Evolutionary conservation across 2,113 vertebrate species (phyloP), one percentile per base, ranked within the genome.

Genomic region (Ibidorhyncha struthersii): DNA sequence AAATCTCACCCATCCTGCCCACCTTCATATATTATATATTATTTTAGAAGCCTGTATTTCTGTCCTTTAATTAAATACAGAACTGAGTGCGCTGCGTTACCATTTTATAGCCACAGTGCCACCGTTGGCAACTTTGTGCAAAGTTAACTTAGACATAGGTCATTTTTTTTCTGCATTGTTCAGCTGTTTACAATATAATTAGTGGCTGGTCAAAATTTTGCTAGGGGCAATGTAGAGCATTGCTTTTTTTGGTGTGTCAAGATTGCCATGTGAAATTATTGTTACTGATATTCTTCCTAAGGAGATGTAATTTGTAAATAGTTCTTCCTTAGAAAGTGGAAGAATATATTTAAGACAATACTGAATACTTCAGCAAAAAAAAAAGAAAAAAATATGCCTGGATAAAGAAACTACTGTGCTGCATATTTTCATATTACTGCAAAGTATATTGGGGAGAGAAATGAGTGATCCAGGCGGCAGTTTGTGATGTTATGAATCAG

Each of bases 281-380:
- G 52, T 77, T 95, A 70, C 36, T 65, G 53, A 27, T 90, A 47
- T 29, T 74, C 58, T 73, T 87, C 70, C 58, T 70, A 70, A 77
- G 71, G 20, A 72, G 50, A 32, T n/a, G 4, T 15, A 95, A 86
- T 94, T 96, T 96, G 74, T 94, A 96, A 87, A 50, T 87, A 92
- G 70, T 40, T 95, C 66, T 96, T 97, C 95, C 71, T 94, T 66
- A 87, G 50, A 82, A 97, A 97, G 85, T 88, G 36, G 73, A 95
- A 93, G 74, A 94, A 76, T 97, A 17, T 82, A 72, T 96, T 95
- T 86, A 25, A 10, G 36, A 95, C 94, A 96, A 95, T 95, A 91
- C 69, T 90, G 84, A 95, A 72, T 73, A 80, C 82, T 96, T 97
- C 89, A 94, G 67, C 22, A 55, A 79, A 91, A 96, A 91, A 96